Evolutionary conservation across 2,797 vertebrate genomes (phyloP).

Genomic region (Sarcoramphus papa): DNA sequence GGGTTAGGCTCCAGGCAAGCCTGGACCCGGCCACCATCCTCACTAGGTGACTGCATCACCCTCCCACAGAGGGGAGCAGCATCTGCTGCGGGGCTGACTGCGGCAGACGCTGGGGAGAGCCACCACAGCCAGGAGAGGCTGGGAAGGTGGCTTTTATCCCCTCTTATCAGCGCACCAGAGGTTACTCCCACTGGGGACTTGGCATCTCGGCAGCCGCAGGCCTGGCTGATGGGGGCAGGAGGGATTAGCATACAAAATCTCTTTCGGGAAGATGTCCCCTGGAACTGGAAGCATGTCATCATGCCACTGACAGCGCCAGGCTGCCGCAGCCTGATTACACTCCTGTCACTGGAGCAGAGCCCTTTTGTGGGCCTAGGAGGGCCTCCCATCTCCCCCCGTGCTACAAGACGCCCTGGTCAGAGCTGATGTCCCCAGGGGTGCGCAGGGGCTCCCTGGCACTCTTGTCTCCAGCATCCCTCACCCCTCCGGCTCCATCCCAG

Average conservation of each 20-base stretch:
- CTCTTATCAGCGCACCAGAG: background rate
- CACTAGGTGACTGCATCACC: background rate
- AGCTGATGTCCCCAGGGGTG: background rate
- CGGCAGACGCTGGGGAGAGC: background rate
- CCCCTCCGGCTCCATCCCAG: background rate
- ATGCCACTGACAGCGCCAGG: background rate
- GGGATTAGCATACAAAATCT: conserved; percentile 17
- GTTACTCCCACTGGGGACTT: background rate
- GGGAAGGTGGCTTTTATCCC: background rate
- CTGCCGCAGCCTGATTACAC: background rate
- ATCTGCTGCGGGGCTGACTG: background rate
- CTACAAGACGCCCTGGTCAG: no score
- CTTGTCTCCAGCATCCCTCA: background rate
- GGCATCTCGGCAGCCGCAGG: background rate
- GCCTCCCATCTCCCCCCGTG: background rate
- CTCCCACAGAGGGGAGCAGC: background rate
- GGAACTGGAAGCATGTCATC: background rate
- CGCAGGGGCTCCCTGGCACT: background rate
- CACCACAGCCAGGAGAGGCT: background rate
- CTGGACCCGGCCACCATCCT: background rate
- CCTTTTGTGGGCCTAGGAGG: background rate
- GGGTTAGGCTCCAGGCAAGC: background rate
- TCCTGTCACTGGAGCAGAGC: background rate
- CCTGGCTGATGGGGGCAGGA: background rate
- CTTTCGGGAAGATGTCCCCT: background rate